These are phyloP conservation scores for Bedellia somnulentella DNA, from an alignment of 2,888 invertebrate species.

Conservation along the genomic window DNA sequence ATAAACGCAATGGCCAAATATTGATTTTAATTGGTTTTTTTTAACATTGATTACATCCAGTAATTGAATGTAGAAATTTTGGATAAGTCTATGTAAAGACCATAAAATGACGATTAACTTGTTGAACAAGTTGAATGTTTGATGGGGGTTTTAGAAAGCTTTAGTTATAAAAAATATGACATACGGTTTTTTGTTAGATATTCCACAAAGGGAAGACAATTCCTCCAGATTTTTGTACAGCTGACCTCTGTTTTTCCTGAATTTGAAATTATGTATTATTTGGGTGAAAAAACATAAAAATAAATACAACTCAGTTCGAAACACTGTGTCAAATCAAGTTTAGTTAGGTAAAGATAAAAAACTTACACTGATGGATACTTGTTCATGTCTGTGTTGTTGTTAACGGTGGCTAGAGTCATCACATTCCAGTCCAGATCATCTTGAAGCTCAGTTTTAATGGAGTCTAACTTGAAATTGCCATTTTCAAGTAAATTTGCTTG, in stretches of 20 bases:
- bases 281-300: too few species aligned
- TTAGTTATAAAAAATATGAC: too few species aligned
- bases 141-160: too few species aligned
- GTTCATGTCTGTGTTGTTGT: slow-evolving; percentile 34
- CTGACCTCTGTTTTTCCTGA: slow-evolving; percentile 54
- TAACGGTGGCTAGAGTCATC: slow-evolving; percentile 48
- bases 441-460: slow-evolving; percentile 51
- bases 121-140: too few species aligned
- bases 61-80: too few species aligned
- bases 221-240: slow-evolving; percentile 44
- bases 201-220: slow-evolving; percentile 38
- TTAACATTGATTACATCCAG: too few species aligned
- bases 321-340: too few species aligned
- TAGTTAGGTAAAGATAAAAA: slow-evolving; percentile 7
- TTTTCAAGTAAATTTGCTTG: slow-evolving; percentile 11
- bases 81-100: too few species aligned
- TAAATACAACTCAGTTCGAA: too few species aligned
- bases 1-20: too few species aligned
- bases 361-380: slow-evolving; percentile 49
- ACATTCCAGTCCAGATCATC: slow-evolving; percentile 52
- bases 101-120: too few species aligned
- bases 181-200: slow-evolving; percentile 56
- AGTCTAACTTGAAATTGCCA: slow-evolving; percentile 25
- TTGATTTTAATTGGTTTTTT: too few species aligned
- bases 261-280: slow-evolving; percentile 23